These are phyloP conservation scores for Ptychoptera albimana DNA, from an alignment of 2,888 invertebrate species.

Conservation along the genomic window DNA sequence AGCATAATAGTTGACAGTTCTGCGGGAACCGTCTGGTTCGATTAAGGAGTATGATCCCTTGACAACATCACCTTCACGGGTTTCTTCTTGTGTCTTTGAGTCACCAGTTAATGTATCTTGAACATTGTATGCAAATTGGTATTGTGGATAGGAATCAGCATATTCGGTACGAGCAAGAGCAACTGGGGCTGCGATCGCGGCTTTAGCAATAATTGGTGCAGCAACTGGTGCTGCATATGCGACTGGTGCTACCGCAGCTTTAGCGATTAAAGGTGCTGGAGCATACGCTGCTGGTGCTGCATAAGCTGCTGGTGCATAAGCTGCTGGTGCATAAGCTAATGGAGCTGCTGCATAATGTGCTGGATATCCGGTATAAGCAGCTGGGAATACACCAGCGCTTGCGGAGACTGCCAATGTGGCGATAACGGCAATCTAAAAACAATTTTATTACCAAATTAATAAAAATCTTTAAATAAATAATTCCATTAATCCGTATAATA, in stretches of 20 bases:
- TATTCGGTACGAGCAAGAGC: slow-evolving; percentile 24
- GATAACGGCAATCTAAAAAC: slow-evolving; percentile 22
- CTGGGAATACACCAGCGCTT: slow-evolving; percentile 21
- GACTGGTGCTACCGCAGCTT: slow-evolving; percentile 14
- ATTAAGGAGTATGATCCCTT: slow-evolving; percentile 33
- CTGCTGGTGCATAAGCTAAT: slow-evolving; percentile 11
- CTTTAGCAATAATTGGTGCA: slow-evolving; percentile 9
- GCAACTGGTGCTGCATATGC: slow-evolving; percentile 13
- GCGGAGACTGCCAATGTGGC: slow-evolving; percentile 26
- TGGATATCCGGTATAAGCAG: background rate
- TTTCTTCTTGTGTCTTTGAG: slow-evolving; percentile 33
- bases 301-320: slow-evolving; percentile 9
- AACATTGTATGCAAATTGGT: slow-evolving; percentile 33
- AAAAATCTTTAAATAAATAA: background rate
- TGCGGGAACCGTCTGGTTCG: slow-evolving; percentile 33
- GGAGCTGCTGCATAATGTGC: slow-evolving; percentile 8
- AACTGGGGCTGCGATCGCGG: slow-evolving; percentile 19
- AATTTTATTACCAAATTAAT: background rate
- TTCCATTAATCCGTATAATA: slow-evolving; percentile 10
- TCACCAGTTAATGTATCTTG: slow-evolving; percentile 34
- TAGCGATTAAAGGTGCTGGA: slow-evolving; percentile 6
- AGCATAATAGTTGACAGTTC: slow-evolving; percentile 33
- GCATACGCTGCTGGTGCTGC: slow-evolving; percentile 8
- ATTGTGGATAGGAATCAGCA: slow-evolving; percentile 31
- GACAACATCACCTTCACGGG: slow-evolving; percentile 33